Conservation (phyloP, 2,113 vertebrate genomes). For the Ardeotis arabs region DNA sequence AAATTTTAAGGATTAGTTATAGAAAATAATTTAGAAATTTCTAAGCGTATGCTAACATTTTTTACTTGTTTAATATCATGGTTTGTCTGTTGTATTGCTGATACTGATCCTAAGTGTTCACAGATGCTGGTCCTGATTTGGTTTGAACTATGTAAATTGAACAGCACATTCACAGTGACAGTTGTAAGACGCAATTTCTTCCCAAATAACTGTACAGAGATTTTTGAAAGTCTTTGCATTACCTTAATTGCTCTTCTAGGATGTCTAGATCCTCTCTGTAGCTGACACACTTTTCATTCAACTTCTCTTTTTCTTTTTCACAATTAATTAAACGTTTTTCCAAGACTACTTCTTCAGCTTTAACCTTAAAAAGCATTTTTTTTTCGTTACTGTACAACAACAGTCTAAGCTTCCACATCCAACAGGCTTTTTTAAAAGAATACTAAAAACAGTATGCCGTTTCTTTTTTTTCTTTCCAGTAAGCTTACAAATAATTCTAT, state of each 20-base stretch:
- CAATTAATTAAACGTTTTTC: conserved; percentile 79
- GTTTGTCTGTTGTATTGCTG: neutral
- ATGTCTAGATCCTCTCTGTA: conserved; percentile 79
- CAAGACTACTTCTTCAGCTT: conserved; percentile 81
- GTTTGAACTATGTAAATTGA: fast-evolving
- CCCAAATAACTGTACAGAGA: neutral
- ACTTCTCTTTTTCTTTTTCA: conserved; percentile 82
- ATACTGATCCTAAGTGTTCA: neutral
- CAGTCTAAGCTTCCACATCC: neutral
- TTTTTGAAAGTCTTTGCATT: neutral
- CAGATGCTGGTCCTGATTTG: neutral
- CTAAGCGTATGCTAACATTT: neutral
- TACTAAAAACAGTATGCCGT: neutral
- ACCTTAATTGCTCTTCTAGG: conserved; percentile 82
- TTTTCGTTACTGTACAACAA: conserved; percentile 13
- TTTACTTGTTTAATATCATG: neutral
- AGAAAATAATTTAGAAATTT: neutral
- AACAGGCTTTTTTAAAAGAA: neutral
- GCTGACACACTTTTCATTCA: conserved; percentile 77
- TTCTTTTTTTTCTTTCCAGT: neutral
- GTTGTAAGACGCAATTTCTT: neutral
- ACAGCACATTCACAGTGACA: neutral
- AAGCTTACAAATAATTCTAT: neutral
- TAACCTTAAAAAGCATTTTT: conserved; percentile 77
- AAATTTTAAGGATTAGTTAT: neutral